phyloP scores from a whole-genome alignment of 1,140 invertebrate species.

The Xylocopa sonorina region DNA sequence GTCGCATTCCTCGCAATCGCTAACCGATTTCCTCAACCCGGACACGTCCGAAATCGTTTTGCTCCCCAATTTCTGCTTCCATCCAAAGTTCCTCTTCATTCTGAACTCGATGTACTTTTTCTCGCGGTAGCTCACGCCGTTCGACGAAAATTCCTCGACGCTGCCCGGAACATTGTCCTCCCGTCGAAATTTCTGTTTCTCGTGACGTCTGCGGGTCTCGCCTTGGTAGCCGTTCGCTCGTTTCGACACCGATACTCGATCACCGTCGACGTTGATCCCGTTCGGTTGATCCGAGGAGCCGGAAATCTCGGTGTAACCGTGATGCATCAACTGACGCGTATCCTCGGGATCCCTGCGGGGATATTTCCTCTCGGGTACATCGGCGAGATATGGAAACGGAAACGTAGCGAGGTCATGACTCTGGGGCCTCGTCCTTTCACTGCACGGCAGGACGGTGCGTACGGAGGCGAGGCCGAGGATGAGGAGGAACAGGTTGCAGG shows the following conservation, averaged over 20 bases:
- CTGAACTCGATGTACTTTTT: neutral
- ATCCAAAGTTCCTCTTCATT: slow-evolving; percentile 24
- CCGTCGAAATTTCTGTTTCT: neutral
- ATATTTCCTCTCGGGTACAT: slow-evolving; percentile 27
- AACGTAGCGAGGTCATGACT: slow-evolving; percentile 39
- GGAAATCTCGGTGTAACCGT: neutral
- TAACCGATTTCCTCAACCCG: neutral
- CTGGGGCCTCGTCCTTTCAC: slow-evolving; percentile 51
- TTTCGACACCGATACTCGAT: neutral
- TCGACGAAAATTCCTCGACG: neutral
- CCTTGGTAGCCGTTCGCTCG: neutral
- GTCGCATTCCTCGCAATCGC: slow-evolving; percentile 20
- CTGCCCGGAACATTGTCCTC: neutral
- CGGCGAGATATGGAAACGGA: slow-evolving; percentile 37
- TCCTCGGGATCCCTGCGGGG: slow-evolving; percentile 12
- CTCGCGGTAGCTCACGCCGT: too few species aligned
- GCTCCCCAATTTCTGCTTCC: neutral
- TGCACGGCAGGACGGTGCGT: slow-evolving; percentile 56
- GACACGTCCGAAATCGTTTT: neutral
- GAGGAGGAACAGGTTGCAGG: slow-evolving; percentile 61
- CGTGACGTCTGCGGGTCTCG: slow-evolving; percentile 1
- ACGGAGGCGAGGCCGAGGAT: slow-evolving; percentile 59
- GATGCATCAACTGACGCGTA: slow-evolving; percentile 13
- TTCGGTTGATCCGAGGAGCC: neutral
- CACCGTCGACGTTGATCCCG: neutral